phyloP scores from a whole-genome alignment of 2,113 vertebrate genomes.

The Girardinichthys multiradiatus region DNA sequence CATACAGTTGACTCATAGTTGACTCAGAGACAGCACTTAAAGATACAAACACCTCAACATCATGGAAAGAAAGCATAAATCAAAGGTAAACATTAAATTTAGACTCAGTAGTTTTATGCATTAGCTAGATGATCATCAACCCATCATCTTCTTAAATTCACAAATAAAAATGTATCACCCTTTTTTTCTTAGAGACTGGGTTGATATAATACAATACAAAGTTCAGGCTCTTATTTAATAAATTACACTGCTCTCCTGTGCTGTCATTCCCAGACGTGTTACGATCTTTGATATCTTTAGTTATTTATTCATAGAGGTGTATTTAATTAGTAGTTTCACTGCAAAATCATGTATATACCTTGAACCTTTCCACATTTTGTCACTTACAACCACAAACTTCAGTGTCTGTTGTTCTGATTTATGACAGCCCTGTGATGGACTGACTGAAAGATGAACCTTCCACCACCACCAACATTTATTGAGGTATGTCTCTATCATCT shows the following conservation, averaged over 20 bases:
- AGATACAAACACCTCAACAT: background rate
- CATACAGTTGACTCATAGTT: conserved; percentile 16
- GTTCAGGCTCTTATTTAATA: too few relatives aligned
- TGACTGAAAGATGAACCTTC: too few relatives aligned
- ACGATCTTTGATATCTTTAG: too few relatives aligned
- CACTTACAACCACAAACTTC: background rate
- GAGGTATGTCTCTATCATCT: too few relatives aligned
- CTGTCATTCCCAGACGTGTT: background rate
- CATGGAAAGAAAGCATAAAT: background rate
- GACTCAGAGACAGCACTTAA: background rate
- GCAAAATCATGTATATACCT: background rate
- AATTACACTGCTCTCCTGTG: too few relatives aligned
- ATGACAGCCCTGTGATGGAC: too few relatives aligned
- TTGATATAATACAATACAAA: background rate
- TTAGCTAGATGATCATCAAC: background rate
- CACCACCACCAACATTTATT: too few relatives aligned
- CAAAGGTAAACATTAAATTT: background rate
- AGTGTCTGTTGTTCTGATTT: background rate
- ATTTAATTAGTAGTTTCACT: background rate
- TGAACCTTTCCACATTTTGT: background rate
- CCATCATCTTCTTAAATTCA: background rate
- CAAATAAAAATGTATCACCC: background rate
- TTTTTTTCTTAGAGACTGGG: background rate
- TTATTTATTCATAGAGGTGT: background rate
- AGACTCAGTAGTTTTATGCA: background rate